These are phyloP conservation scores for Eulemur mongoz DNA, from an alignment of 2,797 vertebrate species.

Conservation along the genomic window DNA sequence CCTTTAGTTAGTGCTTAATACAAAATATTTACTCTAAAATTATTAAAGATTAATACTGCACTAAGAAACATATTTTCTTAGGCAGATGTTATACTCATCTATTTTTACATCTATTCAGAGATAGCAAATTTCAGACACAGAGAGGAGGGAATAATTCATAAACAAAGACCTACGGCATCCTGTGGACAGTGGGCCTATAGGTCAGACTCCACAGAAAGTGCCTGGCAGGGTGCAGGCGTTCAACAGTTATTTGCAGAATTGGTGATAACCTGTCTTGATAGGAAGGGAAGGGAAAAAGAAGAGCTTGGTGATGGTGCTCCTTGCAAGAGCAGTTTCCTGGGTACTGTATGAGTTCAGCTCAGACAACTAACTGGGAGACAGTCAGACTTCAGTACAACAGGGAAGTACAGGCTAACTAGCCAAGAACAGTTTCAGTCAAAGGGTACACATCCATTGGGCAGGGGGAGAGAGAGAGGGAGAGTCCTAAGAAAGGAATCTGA, in stretches of 20 bases:
- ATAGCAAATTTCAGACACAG: neutral
- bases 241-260: neutral
- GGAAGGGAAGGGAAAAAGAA: neutral
- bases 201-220: neutral
- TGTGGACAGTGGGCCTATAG: neutral
- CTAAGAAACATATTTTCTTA: slow-evolving; percentile 20
- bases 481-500: neutral
- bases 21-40: neutral
- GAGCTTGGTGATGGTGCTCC: neutral
- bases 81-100: neutral
- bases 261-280: neutral
- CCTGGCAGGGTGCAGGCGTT: neutral
- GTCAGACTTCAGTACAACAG: neutral
- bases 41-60: slow-evolving; percentile 24
- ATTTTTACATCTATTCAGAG: slow-evolving; percentile 5
- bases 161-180: neutral
- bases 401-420: neutral
- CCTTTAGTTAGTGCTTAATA: neutral
- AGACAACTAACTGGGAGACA: neutral
- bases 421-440: neutral
- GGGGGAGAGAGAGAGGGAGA: no score
- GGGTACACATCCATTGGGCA: neutral
- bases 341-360: neutral
- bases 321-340: neutral
- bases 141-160: neutral